A percentile compares a stretch with the other conserved stretches of the same genome.
phyloP scores from a whole-genome alignment of 2,888 invertebrate genomes.

The Schizotus pectinicornis region DNA sequence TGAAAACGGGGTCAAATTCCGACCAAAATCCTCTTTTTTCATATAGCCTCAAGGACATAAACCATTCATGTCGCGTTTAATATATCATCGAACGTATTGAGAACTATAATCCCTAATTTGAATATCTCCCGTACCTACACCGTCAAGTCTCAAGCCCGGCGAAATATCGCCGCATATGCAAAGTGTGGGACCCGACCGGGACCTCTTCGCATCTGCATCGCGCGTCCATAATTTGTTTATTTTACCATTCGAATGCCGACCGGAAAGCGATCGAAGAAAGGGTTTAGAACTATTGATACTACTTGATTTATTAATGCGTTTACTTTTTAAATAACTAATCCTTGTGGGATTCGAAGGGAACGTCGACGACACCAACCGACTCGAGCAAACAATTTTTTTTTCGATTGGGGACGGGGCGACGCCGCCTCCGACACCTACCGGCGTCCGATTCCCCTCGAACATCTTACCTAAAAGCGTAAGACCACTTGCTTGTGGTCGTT shows the following conservation, averaged over 20 bases:
- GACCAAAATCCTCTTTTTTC: slow-evolving; percentile 45
- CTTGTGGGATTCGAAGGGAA: slow-evolving; percentile 40
- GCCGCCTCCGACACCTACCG: too few species aligned
- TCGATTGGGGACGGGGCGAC: too few species aligned
- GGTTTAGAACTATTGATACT: slow-evolving; percentile 37
- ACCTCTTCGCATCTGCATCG: slow-evolving; percentile 31
- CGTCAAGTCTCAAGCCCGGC: slow-evolving; percentile 20
- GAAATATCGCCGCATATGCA: slow-evolving; percentile 21
- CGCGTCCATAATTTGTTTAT: slow-evolving; percentile 42
- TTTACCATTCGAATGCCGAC: slow-evolving; percentile 28
- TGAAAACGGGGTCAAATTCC: slow-evolving; percentile 41
- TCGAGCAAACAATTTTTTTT: too few species aligned
- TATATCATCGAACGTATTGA: slow-evolving; percentile 44
- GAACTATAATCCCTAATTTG: slow-evolving; percentile 38
- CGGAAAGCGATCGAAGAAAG: slow-evolving; percentile 10
- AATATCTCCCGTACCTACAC: too few species aligned
- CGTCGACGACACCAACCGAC: not conserved
- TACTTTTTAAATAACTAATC: slow-evolving; percentile 43
- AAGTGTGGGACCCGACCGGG: slow-evolving; percentile 36
- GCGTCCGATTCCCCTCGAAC: not conserved
- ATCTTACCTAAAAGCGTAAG: slow-evolving; percentile 33
- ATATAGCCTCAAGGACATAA: slow-evolving; percentile 42
- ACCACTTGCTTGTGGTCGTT: slow-evolving; percentile 47
- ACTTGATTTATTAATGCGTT: slow-evolving; percentile 46
- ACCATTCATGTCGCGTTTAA: slow-evolving; percentile 36